Conservation (phyloP, 2,797 vertebrate species). For the Arremon aurantiirostris region DNA sequence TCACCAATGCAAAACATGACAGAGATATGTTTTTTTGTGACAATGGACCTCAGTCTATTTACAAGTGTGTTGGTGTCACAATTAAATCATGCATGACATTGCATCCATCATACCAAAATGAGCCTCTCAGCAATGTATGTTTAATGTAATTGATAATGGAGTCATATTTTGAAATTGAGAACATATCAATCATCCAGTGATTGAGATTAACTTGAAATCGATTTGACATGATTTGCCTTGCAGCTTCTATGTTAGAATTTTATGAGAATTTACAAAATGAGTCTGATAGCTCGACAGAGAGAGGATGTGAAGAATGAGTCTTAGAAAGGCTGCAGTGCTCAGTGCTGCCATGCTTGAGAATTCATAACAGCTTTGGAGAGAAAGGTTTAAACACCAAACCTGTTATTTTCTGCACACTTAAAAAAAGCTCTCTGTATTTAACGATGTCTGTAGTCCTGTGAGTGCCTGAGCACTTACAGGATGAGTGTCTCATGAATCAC, state of each 20-base stretch:
- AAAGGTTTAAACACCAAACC: neutral
- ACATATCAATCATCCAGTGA: neutral
- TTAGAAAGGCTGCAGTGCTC: neutral
- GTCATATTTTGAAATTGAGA: neutral
- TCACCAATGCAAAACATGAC: neutral
- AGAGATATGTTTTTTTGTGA: neutral
- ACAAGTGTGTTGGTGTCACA: neutral
- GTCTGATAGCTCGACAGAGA: neutral
- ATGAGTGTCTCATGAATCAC: neutral
- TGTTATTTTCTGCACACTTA: neutral
- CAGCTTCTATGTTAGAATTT: neutral
- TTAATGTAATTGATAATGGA: neutral
- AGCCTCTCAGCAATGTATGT: neutral
- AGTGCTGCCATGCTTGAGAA: neutral
- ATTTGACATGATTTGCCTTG: neutral
- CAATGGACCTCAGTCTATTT: neutral
- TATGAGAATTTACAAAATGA: neutral
- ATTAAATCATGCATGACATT: neutral
- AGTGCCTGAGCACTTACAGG: neutral
- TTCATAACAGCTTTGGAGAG: neutral
- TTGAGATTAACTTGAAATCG: neutral
- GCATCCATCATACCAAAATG: neutral
- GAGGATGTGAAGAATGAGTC: neutral
- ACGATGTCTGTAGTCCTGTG: neutral
- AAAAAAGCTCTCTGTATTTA: neutral